These are phyloP conservation scores for Agriopis aurantiaria DNA, from an alignment of 2,888 invertebrate genomes.

Conservation along the genomic window DNA sequence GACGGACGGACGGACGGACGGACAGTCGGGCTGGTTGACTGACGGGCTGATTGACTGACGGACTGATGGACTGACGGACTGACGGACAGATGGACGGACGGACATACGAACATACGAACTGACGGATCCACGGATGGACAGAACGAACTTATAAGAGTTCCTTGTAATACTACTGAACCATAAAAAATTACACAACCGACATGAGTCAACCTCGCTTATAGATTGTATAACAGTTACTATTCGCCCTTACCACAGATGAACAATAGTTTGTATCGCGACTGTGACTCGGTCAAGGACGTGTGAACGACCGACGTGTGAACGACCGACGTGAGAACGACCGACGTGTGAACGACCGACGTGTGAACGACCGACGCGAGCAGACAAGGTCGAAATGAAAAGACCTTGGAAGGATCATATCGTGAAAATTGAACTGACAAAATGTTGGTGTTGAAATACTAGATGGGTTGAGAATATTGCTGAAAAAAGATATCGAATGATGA, in stretches of 20 bases:
- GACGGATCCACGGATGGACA: no score
- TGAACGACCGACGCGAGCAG: constrained; percentile 22
- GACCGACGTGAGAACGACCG: constrained; percentile 26
- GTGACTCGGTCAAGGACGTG: constrained; percentile 20
- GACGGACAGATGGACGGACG: no score
- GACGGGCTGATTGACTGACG: no score
- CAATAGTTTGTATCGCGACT: neutral
- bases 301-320: constrained; percentile 28
- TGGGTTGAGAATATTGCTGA: no score
- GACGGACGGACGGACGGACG: no score
- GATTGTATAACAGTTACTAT: neutral
- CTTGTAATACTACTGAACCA: no score
- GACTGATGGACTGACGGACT: no score
- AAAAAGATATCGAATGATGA: no score
- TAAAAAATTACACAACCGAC: neutral
- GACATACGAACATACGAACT: no score
- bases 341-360: no score
- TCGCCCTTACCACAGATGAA: neutral
- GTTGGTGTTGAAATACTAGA: no score
- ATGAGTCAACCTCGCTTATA: neutral
- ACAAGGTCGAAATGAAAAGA: constrained; percentile 5
- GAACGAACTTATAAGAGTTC: neutral
- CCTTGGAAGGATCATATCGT: constrained; percentile 1
- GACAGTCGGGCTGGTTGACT: no score
- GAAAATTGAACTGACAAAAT: neutral